Evolutionary conservation across 2,797 vertebrate genomes (phyloP).

Genomic region (Podarcis lilfordi): DNA sequence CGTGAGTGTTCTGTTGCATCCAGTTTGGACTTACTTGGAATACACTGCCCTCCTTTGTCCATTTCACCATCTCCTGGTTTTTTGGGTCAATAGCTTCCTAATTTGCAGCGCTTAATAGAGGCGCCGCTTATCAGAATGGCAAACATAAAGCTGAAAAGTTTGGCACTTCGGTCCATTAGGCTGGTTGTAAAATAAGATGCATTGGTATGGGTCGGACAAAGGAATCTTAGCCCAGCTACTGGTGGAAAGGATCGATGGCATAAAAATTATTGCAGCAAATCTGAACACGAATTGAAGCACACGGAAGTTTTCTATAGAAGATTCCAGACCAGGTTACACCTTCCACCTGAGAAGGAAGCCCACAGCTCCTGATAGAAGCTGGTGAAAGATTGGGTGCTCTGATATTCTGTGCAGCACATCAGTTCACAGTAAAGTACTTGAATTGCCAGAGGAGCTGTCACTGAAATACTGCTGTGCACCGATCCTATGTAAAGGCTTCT

Average conservation of each 20-base stretch:
- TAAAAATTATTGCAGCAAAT: slow-evolving; percentile 48
- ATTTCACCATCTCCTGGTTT: not conserved
- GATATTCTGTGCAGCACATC: not conserved
- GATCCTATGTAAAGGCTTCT: not conserved
- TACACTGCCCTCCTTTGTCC: not conserved
- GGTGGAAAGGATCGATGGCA: slow-evolving; percentile 45
- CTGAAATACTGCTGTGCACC: not conserved
- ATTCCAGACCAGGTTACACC: slow-evolving; percentile 48
- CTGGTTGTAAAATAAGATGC: slow-evolving; percentile 29
- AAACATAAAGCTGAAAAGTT: not conserved
- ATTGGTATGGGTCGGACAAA: slow-evolving; percentile 45
- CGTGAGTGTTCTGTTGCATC: not conserved
- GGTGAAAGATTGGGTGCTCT: slow-evolving; percentile 15
- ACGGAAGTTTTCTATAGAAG: slow-evolving; percentile 47
- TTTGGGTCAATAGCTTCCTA: not conserved
- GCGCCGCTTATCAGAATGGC: slow-evolving; percentile 25
- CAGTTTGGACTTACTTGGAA: not conserved
- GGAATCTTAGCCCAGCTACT: slow-evolving; percentile 21
- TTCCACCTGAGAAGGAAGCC: slow-evolving; percentile 35
- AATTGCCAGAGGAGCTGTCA: not conserved
- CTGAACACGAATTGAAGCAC: slow-evolving; percentile 58
- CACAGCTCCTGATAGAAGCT: not conserved
- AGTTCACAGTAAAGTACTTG: no score
- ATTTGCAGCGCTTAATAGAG: slow-evolving; percentile 26
- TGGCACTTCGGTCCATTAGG: slow-evolving; percentile 3